A percentile compares a stretch with the other conserved stretches of the same genome.
phyloP scores from a whole-genome alignment of 2,888 invertebrate species.

The Lissonota sp. region DNA sequence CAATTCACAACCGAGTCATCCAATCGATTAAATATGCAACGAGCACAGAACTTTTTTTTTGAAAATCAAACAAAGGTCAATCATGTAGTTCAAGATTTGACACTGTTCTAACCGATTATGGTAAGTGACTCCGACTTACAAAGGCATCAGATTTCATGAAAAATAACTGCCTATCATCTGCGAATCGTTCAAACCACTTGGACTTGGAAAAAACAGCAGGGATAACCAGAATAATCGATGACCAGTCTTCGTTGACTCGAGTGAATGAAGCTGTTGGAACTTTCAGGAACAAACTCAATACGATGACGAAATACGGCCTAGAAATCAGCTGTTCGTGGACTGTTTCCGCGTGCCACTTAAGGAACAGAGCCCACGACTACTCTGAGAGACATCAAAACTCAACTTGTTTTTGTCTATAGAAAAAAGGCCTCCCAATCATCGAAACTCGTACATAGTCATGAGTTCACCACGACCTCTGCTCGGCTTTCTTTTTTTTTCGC shows the following conservation, averaged over 20 bases:
- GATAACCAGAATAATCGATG: slow-evolving; percentile 23
- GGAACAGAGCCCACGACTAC: slow-evolving; percentile 29
- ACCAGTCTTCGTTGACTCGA: slow-evolving; percentile 15
- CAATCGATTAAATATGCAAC: no score
- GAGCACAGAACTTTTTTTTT: neutral
- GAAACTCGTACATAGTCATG: slow-evolving; percentile 1
- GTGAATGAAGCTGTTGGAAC: slow-evolving; percentile 12
- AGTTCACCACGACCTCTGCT: slow-evolving; percentile 21
- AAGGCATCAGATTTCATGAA: slow-evolving; percentile 36
- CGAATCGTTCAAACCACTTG: slow-evolving; percentile 35
- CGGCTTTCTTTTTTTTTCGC: slow-evolving; percentile 65
- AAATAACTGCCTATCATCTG: slow-evolving; percentile 10
- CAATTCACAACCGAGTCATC: no score
- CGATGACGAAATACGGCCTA: slow-evolving; percentile 29
- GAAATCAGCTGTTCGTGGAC: slow-evolving; percentile 66
- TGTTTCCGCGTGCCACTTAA: slow-evolving; percentile 66
- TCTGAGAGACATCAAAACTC: slow-evolving; percentile 1
- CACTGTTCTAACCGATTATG: neutral
- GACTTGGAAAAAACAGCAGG: slow-evolving; percentile 35
- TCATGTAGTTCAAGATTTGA: neutral
- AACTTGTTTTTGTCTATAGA: neutral
- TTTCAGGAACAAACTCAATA: slow-evolving; percentile 16
- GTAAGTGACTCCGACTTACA: slow-evolving; percentile 19
- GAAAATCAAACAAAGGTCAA: neutral
- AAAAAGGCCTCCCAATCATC: neutral